Evolutionary conservation across 2,113 vertebrate species (phyloP).

Genomic region (Synodontis membranacea): DNA sequence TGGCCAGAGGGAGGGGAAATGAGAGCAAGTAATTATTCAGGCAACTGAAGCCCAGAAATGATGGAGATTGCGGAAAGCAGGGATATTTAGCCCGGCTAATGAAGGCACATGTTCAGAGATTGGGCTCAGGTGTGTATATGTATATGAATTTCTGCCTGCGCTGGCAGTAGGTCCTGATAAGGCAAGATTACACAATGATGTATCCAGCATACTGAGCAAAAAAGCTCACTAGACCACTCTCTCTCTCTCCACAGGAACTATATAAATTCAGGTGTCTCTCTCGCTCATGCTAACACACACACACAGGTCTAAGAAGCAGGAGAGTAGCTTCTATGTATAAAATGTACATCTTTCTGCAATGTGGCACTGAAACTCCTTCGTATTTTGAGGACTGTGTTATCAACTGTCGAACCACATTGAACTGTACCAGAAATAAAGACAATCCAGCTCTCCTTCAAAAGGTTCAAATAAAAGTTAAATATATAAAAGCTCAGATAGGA

Average conservation of each 20-base stretch:
- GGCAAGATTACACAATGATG: constrained; percentile 70
- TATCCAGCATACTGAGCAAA: constrained; percentile 58
- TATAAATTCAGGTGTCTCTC: constrained; percentile 42
- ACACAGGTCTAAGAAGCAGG: background rate
- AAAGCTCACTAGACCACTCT: constrained; percentile 48
- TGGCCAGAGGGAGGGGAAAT: constrained; percentile 75
- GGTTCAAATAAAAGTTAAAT: background rate
- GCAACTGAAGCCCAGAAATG: constrained; percentile 75
- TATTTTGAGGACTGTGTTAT: background rate
- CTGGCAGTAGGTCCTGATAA: constrained; percentile 74
- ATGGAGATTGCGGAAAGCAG: constrained; percentile 77
- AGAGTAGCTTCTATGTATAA: background rate
- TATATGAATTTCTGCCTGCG: constrained; percentile 55
- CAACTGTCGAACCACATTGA: background rate
- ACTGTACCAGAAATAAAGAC: background rate
- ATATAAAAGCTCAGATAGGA: background rate
- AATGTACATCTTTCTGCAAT: background rate
- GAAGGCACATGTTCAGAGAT: constrained; percentile 73
- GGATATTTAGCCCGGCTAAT: constrained; percentile 79
- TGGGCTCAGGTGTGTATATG: constrained; percentile 51
- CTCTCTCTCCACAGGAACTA: constrained; percentile 36
- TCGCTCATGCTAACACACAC: background rate
- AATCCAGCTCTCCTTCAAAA: background rate
- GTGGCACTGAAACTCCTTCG: background rate
- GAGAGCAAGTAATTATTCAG: constrained; percentile 78